Evolutionary conservation across 2,888 invertebrate species (phyloP).

Genomic region (Ceramica pisi): DNA sequence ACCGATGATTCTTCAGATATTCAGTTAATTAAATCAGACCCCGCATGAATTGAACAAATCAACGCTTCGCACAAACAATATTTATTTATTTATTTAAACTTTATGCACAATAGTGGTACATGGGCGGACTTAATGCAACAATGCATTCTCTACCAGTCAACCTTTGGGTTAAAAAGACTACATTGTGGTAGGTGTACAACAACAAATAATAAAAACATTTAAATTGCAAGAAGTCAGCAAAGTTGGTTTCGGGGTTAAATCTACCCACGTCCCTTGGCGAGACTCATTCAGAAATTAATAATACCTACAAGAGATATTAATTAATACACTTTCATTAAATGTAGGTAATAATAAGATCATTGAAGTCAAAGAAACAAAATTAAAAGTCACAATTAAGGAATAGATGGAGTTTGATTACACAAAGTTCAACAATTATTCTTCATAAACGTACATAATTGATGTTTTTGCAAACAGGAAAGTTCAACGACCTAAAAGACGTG

Average conservation of each 20-base stretch:
- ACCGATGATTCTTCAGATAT: neutral
- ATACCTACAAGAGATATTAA: neutral
- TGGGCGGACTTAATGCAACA: no score
- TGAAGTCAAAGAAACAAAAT: neutral
- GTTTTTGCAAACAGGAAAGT: neutral
- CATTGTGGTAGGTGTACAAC: no score
- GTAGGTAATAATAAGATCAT: neutral
- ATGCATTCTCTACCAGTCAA: no score
- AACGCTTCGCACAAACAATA: neutral
- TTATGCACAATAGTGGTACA: no score
- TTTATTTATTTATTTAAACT: no score
- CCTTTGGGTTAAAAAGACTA: no score
- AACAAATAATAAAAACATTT: no score
- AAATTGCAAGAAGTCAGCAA: no score
- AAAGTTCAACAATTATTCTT: conserved; percentile 7
- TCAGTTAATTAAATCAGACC: neutral
- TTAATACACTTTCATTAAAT: neutral
- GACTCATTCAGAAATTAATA: neutral
- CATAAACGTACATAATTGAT: conserved; percentile 1
- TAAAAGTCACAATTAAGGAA: conserved; percentile 3
- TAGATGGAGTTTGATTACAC: neutral
- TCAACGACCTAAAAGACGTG: neutral
- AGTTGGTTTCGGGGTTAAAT: neutral
- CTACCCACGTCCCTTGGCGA: neutral
- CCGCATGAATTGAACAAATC: neutral